Evolutionary conservation across 1,140 invertebrate species (phyloP).

Genomic region (Calliphora vicina): DNA sequence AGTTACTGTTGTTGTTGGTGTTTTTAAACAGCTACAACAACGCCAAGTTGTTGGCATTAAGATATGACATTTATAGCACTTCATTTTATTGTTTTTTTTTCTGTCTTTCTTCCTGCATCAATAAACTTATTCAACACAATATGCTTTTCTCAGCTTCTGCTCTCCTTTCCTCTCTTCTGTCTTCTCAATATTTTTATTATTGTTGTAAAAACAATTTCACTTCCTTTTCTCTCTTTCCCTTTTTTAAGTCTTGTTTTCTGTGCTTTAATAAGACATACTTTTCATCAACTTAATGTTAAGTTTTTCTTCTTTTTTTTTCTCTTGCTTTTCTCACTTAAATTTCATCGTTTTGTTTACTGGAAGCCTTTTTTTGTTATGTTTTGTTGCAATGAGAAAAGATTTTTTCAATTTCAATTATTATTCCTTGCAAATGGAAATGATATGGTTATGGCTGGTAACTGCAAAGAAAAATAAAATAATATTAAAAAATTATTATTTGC

Average conservation of each 20-base stretch:
- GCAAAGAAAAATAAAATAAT: not conserved
- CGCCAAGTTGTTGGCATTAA: constrained; percentile 25
- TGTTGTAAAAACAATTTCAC: not conserved
- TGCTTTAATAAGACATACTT: not conserved
- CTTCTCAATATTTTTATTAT: not conserved
- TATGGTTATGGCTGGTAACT: not conserved
- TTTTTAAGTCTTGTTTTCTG: not conserved
- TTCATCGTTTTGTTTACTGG: not conserved
- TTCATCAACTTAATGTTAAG: not conserved
- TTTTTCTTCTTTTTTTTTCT: not conserved
- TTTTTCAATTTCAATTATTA: not conserved
- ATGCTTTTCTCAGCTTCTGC: not conserved
- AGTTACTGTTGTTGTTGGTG: not conserved
- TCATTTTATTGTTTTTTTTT: constrained; percentile 23
- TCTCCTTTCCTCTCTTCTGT: not conserved
- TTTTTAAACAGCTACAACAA: constrained; percentile 1
- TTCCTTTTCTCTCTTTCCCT: not conserved
- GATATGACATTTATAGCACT: constrained; percentile 34
- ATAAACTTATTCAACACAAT: not conserved
- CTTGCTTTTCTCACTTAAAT: not conserved
- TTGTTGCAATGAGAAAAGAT: not conserved
- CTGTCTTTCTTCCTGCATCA: no score
- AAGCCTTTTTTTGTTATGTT: not conserved
- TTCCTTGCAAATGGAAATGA: not conserved
- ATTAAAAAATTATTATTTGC: not conserved